These are phyloP conservation scores for Cecropterus lyciades DNA, from an alignment of 1,140 invertebrate species.

Conservation along the genomic window DNA sequence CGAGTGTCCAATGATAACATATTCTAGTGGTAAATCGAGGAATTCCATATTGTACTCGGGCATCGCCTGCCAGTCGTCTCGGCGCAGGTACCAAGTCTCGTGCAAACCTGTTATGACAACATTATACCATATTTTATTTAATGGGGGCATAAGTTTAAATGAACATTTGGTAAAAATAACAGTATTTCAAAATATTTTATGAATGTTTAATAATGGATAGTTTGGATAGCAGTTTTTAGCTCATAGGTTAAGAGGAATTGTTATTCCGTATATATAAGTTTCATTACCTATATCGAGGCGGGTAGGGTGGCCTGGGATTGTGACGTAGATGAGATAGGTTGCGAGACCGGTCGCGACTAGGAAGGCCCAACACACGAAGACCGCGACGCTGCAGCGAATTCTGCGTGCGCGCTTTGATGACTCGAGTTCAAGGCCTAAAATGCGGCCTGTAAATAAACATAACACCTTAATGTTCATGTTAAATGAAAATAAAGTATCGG, in stretches of 20 bases:
- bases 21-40: constrained; percentile 52
- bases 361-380: constrained; percentile 72
- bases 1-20: constrained; percentile 67
- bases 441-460: constrained; percentile 66
- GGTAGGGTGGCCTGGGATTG: constrained; percentile 43
- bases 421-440: constrained; percentile 70
- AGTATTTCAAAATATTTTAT: not conserved
- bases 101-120: constrained; percentile 64
- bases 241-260: not conserved
- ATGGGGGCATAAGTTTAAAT: not conserved
- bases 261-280: constrained; percentile 3
- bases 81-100: constrained; percentile 68
- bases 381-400: constrained; percentile 69
- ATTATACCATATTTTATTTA: constrained; percentile 8
- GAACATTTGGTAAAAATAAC: not conserved
- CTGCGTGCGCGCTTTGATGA: constrained; percentile 53
- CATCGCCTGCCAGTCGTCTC: constrained; percentile 69
- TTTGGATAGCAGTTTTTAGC: not conserved
- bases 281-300: constrained; percentile 68
- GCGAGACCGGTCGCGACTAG: constrained; percentile 60
- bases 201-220: not conserved
- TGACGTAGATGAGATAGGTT: constrained; percentile 59
- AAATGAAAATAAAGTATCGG: not conserved
- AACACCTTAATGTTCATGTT: not conserved
- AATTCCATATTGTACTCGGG: constrained; percentile 47